Evolutionary conservation across 2,888 invertebrate species (phyloP).

Genomic region (Resseliella maxima): DNA sequence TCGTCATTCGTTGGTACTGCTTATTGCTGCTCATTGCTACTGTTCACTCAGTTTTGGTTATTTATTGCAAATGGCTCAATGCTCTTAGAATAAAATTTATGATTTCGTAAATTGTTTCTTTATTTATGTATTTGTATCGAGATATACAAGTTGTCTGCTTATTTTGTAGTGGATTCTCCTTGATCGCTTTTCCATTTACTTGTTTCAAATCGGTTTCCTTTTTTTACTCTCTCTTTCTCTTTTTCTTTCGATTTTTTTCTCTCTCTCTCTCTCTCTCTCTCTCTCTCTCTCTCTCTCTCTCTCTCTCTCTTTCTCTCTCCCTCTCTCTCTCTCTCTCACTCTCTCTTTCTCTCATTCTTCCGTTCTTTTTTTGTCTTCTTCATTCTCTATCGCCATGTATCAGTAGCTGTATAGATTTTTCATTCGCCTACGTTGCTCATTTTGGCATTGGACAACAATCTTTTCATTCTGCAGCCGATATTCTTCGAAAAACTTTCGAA

Average conservation of each 20-base stretch:
- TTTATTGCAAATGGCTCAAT: slow-evolving; percentile 53
- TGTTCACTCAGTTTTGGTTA: slow-evolving; percentile 24
- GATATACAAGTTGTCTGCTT: slow-evolving; percentile 31
- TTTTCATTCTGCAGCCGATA: background rate
- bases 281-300: background rate
- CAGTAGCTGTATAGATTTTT: background rate
- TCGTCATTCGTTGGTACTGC: background rate
- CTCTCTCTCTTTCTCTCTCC: background rate
- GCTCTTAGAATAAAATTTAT: slow-evolving; percentile 53
- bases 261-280: background rate
- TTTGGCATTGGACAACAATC: background rate
- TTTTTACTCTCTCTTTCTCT: background rate
- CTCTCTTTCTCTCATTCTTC: background rate
- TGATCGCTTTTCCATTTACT: slow-evolving; percentile 47
- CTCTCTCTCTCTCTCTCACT: background rate
- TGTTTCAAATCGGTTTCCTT: slow-evolving; percentile 38
- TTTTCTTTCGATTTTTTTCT: background rate
- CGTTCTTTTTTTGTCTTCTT: background rate
- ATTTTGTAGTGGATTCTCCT: slow-evolving; percentile 35
- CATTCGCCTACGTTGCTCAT: slow-evolving; percentile 20
- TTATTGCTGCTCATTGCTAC: background rate
- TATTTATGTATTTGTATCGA: slow-evolving; percentile 38
- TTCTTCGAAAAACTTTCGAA: background rate
- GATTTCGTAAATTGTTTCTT: slow-evolving; percentile 51
- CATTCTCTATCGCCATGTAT: background rate